Evolutionary conservation across 1,140 invertebrate genomes (phyloP), one percentile per base, ranked within the genome.

Genomic region (Hypsibius dujardini): DNA sequence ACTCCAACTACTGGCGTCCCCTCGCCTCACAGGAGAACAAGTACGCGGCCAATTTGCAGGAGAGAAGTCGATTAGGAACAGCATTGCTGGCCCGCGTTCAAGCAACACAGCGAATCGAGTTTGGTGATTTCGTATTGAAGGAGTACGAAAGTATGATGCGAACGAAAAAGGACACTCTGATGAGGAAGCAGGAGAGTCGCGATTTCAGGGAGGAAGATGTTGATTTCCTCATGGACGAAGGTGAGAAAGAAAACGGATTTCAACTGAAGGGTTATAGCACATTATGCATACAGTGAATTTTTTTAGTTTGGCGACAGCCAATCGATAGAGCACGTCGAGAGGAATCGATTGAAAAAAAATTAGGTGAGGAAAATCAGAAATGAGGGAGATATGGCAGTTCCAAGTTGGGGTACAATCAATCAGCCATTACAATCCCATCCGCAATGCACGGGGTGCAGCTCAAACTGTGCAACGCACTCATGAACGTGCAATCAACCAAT

Each of bases 161-260:
- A 67, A 3, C 62, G 62, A 67, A 67, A 12, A 15, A 15, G 12
- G 7, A 12, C 12, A 12, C 12, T 7, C 12, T 15, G 42, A 12
- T 15, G 62, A 67, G 42, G 45, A 67, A 67, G 42, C 62, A 67
- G 42, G 12, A 67, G 62, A 67, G 62, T n/a, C 50, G 45, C 3
- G 12, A 67, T 3, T 67, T 67, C 62, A 12, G 42, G 45, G 62
- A 67, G 42, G 62, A 67, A 7, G 62, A 67, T 42, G 45, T 67
- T 42, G 62, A 67, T 67, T 67, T 67, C 45, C 62, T 67, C 45
- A 3, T 42, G 42, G 62, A 67, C 42, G 62, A 67, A 67, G 62
- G 62, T 67, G 45, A 12, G 62, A 28, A 28, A 28, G 28, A 28
- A 28, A 28, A 28, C 28, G 28, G 28, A 28, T 28, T 28, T 28